Evolutionary conservation across 2,888 invertebrate species (phyloP), one percentile per base, ranked within the genome.

Genomic region (Mesochorus sp.): DNA sequence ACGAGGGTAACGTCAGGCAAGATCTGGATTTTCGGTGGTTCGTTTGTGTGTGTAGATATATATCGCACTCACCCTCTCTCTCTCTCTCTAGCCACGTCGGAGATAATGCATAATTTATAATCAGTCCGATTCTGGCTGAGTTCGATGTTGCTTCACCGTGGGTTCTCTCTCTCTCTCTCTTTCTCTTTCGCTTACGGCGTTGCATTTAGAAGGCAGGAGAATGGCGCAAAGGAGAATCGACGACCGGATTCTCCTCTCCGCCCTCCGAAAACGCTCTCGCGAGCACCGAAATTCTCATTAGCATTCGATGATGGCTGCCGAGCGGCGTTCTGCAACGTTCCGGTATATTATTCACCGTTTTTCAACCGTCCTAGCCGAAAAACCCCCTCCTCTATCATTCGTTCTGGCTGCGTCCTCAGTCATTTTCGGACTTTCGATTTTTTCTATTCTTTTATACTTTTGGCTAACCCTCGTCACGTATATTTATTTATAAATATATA

Each of bases 251-350:
- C 87, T 86, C 85, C 57, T 61, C 61, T 64, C 34, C 62, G 73
- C 61, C 68, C 73, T 75, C 75, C 55, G 49, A 39, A 66, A 66
- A 39, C 86, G 84, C 85, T 85, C 86, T 85, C 77, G 86, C 85
- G 84, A 83, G 85, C 83, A 86, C 88, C 87, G 88, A 47, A 89
- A 89, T 89, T 90, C 90, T 90, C 91, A 90, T 90, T 90, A 90
- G 91, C 91, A 91, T 90, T 91, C 91, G 89, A 89, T 90, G 90
- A 91, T 91, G 90, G 90, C 90, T 88, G 90, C 90, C 88, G 87
- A 61, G 53, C 62, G 79, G 89, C 88, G 87, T 90, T 89, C 88
- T 87, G 88, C 86, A 87, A 71, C 75, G 74, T 81, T 59, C 84
- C 81, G 85, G n/a, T n/a, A 85, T 86, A 87, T 88, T 89, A 88